These are phyloP conservation scores for Pseudomyrmex sp. DNA, from an alignment of 1,140 invertebrate genomes.

Conservation along the genomic window DNA sequence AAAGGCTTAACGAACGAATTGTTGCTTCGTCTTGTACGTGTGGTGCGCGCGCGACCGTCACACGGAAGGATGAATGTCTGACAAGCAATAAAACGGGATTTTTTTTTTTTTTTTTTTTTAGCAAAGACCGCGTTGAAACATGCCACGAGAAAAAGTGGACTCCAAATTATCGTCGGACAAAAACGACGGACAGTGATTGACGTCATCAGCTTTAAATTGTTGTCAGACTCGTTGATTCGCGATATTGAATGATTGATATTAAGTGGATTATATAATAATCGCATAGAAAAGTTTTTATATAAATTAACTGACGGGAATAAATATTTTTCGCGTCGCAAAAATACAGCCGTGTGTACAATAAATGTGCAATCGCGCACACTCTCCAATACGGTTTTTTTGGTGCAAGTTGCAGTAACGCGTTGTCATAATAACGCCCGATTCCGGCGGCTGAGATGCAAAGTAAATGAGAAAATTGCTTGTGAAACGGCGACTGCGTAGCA, in stretches of 20 bases:
- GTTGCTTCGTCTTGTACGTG: constrained; percentile 61
- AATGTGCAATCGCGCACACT: not conserved
- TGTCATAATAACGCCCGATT: not conserved
- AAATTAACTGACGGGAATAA: constrained; percentile 25
- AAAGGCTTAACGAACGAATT: constrained; percentile 74
- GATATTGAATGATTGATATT: constrained; percentile 44
- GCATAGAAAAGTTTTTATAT: not conserved
- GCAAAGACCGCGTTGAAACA: constrained; percentile 13
- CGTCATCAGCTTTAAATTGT: constrained; percentile 43
- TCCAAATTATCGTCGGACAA: constrained; percentile 1
- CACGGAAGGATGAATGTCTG: constrained; percentile 69
- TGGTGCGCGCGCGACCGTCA: constrained; percentile 63
- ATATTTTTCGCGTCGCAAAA: not conserved
- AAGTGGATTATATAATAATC: constrained; percentile 27
- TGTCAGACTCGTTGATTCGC: constrained; percentile 22
- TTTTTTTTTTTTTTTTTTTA: not conserved
- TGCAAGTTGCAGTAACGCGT: not conserved
- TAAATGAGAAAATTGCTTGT: constrained; percentile 37
- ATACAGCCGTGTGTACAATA: not conserved
- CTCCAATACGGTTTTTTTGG: not conserved
- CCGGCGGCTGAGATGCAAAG: not conserved
- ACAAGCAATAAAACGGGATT: constrained; percentile 64
- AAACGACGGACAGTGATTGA: constrained; percentile 53
- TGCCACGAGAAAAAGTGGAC: constrained; percentile 14
- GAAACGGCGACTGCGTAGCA: not conserved